Conservation (phyloP, 2,113 vertebrate genomes). For the Castor canadensis region DNA sequence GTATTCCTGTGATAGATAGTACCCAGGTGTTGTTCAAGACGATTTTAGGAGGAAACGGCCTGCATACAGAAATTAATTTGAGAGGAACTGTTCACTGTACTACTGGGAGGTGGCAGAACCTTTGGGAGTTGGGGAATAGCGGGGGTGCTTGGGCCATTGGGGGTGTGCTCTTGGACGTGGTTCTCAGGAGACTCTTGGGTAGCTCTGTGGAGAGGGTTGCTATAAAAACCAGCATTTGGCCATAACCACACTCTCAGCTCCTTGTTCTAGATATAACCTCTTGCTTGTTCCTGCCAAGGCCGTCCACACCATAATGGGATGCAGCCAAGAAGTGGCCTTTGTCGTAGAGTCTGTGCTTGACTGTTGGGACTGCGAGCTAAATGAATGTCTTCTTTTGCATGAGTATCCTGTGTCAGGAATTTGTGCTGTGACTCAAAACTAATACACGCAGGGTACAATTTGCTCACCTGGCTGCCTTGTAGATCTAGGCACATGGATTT, state of each 20-base stretch:
- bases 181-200: too few relatives aligned
- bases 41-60: neutral
- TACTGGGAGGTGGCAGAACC: accelerated
- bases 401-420: neutral
- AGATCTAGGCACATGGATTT: neutral
- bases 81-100: too few relatives aligned
- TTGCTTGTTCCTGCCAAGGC: neutral
- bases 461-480: neutral
- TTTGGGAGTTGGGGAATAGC: neutral
- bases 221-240: neutral
- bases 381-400: neutral
- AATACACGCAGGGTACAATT: neutral
- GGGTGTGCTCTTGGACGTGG: too few relatives aligned
- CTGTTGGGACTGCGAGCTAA: neutral
- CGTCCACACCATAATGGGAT: neutral
- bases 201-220: neutral
- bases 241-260: too few relatives aligned
- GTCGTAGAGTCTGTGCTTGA: too few relatives aligned
- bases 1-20: neutral
- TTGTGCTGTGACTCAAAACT: neutral
- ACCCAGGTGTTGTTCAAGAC: neutral
- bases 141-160: neutral
- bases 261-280: neutral
- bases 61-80: neutral
- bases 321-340: neutral